These are phyloP conservation scores for Linnaemya tessellans DNA, from an alignment of 2,888 invertebrate genomes.

Conservation along the genomic window DNA sequence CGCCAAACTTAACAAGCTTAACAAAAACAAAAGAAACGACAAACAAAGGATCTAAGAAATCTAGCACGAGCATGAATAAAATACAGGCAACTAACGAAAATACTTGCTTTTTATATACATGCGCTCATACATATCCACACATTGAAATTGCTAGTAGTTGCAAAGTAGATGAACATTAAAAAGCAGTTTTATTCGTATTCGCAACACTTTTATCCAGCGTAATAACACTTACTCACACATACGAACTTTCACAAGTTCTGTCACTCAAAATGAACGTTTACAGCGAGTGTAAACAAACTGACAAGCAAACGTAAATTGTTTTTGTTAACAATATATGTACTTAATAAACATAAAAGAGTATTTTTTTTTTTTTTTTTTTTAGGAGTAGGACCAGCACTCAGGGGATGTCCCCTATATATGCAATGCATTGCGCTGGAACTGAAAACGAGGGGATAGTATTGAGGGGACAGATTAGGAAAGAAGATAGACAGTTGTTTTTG, in stretches of 20 bases:
- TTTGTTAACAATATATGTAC: conserved; percentile 19
- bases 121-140: neutral
- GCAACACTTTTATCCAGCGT: conserved; percentile 30
- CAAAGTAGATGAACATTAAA: conserved; percentile 4
- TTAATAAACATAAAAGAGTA: conserved; percentile 26
- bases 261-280: conserved; percentile 4
- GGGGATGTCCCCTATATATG: too few relatives aligned
- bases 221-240: conserved; percentile 6
- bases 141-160: neutral
- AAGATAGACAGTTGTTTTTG: too few relatives aligned
- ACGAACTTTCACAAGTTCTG: neutral
- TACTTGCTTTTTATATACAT: conserved; percentile 21
- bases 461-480: too few relatives aligned
- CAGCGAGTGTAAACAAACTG: neutral
- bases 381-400: too few relatives aligned
- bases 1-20: conserved; percentile 60
- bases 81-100: conserved; percentile 43
- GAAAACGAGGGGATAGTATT: too few relatives aligned
- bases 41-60: conserved; percentile 48
- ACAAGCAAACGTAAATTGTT: neutral
- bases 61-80: conserved; percentile 23
- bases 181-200: conserved; percentile 26
- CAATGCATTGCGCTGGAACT: too few relatives aligned
- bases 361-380: too few relatives aligned
- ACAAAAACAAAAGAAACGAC: conserved; percentile 54